Conservation (phyloP, 2,797 vertebrate species). For the Microhierax caerulescens region DNA sequence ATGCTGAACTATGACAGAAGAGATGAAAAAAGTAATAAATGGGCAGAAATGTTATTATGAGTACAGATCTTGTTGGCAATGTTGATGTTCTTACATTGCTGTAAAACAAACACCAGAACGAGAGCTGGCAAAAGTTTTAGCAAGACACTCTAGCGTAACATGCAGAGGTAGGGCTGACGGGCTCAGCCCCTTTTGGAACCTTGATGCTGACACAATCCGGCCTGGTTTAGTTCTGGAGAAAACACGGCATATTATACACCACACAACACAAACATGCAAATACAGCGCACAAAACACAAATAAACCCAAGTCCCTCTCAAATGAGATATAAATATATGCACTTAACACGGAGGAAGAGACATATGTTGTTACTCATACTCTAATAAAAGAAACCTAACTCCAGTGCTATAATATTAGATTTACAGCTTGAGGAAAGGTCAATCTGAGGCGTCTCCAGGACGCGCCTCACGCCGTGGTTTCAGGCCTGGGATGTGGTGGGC, state of each 20-base stretch:
- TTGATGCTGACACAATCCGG: neutral
- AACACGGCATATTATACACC: neutral
- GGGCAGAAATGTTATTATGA: neutral
- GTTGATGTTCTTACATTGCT: neutral
- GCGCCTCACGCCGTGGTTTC: neutral
- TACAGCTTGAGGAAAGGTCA: conserved; percentile 1
- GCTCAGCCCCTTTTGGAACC: neutral
- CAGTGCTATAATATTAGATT: neutral
- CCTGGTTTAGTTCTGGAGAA: neutral
- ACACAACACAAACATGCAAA: neutral
- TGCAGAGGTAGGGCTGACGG: neutral
- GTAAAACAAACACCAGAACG: neutral
- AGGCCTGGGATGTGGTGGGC: too few species aligned
- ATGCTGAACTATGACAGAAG: neutral
- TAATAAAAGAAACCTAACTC: conserved; percentile 11
- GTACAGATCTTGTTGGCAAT: neutral
- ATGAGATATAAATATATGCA: too few species aligned
- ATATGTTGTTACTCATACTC: neutral
- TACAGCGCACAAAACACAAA: neutral
- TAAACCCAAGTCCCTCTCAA: neutral
- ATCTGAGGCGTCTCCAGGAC: rapidly evolving
- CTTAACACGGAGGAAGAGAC: neutral
- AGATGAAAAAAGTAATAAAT: neutral
- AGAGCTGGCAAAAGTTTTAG: neutral
- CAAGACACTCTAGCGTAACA: neutral